Conservation (phyloP, 2,797 vertebrate species). For the Macropodus opercularis region DNA sequence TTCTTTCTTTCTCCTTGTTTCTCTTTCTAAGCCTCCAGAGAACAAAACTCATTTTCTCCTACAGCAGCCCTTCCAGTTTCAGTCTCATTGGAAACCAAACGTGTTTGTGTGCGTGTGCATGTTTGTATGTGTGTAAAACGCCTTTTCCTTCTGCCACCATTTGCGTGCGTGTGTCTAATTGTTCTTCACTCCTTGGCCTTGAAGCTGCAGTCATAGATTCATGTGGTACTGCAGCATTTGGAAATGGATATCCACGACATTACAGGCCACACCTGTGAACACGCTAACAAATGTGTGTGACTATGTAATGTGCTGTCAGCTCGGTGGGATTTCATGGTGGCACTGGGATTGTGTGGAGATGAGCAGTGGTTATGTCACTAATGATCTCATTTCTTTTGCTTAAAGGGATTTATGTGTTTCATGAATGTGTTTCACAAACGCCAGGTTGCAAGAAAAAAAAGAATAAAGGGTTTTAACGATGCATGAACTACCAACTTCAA, state of each 20-base stretch:
- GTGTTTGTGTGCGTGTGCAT: no score
- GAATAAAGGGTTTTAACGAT: no score
- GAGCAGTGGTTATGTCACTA: background rate
- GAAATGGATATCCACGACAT: constrained; percentile 20
- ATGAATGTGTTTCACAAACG: background rate
- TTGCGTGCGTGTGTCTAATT: constrained; percentile 15
- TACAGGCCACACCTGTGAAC: background rate
- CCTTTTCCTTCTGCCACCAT: constrained; percentile 18
- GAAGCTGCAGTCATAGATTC: constrained; percentile 41
- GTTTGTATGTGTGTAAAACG: constrained; percentile 1
- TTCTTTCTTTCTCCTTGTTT: constrained; percentile 13
- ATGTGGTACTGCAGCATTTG: constrained; percentile 15
- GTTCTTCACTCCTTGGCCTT: constrained; percentile 16
- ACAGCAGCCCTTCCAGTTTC: constrained; percentile 50
- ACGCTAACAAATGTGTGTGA: background rate
- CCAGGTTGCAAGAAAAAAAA: background rate
- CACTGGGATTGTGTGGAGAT: background rate
- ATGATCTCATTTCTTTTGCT: background rate
- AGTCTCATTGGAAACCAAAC: constrained; percentile 27
- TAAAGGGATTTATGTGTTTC: background rate
- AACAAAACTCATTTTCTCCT: constrained; percentile 70
- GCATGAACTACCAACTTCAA: background rate
- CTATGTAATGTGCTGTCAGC: constrained; percentile 6
- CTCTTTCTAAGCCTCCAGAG: constrained; percentile 43
- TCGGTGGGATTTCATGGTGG: background rate